Percentiles rank a stretch among this genome's conserved stretches.
These are phyloP conservation scores for Dolichomitus sp. DNA, from an alignment of 2,888 invertebrate genomes.

Conservation along the genomic window DNA sequence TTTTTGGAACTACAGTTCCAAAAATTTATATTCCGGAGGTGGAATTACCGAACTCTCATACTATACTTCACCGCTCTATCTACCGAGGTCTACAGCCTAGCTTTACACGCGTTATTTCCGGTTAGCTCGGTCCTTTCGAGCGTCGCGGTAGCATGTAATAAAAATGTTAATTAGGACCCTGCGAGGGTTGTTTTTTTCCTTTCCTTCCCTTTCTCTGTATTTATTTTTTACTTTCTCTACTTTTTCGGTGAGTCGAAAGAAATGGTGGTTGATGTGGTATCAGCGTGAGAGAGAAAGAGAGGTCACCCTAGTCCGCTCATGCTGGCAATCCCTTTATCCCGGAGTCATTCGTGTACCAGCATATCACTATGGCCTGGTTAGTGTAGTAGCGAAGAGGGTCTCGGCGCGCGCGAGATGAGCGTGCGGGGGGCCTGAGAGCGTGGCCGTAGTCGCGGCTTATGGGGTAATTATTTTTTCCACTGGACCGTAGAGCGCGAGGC, in stretches of 20 bases:
- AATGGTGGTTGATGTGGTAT: constrained; percentile 28
- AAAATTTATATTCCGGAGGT: constrained; percentile 15
- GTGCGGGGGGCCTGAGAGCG: constrained; percentile 22
- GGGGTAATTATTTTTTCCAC: constrained; percentile 67
- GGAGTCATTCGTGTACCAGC: constrained; percentile 61
- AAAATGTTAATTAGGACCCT: constrained; percentile 65
- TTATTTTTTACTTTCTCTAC: background rate
- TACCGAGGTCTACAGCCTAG: constrained; percentile 16
- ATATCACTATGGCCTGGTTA: constrained; percentile 39
- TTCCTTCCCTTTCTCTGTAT: background rate
- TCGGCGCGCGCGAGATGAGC: constrained; percentile 8
- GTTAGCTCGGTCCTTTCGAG: constrained; percentile 55
- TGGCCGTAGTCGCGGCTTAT: constrained; percentile 56
- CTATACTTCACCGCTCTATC: background rate
- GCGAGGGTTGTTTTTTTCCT: constrained; percentile 7
- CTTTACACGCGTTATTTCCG: constrained; percentile 56
- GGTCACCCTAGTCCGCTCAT: constrained; percentile 33
- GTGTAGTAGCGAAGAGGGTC: constrained; percentile 12
- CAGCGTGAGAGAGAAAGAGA: background rate
- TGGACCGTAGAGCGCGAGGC: constrained; percentile 56
- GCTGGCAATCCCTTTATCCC: constrained; percentile 58
- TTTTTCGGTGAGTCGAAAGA: constrained; percentile 34
- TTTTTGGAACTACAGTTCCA: too few relatives aligned
- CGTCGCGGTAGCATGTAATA: constrained; percentile 55
- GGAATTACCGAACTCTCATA: constrained; percentile 27